These are phyloP conservation scores for Rhaphigaster nebulosa DNA, from an alignment of 2,888 invertebrate species.

Conservation along the genomic window DNA sequence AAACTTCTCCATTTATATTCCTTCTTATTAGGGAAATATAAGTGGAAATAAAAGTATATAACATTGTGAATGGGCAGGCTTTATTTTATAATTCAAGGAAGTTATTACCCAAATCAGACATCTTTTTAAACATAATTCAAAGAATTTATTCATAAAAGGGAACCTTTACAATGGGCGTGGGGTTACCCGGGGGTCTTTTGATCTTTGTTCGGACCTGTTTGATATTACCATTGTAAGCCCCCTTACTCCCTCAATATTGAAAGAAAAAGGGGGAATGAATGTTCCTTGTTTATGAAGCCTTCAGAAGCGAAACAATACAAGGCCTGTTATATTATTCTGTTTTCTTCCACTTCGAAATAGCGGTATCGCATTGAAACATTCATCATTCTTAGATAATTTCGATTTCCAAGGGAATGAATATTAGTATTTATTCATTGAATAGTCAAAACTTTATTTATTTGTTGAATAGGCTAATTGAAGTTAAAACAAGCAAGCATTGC, in stretches of 20 bases:
- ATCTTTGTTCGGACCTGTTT: slow-evolving; percentile 20
- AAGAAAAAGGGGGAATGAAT: slow-evolving; percentile 20
- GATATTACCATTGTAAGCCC: slow-evolving; percentile 15
- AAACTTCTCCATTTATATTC: background rate
- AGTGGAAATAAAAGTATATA: background rate
- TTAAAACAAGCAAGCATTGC: too few species aligned
- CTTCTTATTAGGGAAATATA: background rate
- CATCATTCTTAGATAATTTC: background rate
- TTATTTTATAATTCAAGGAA: background rate
- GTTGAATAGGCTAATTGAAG: too few species aligned
- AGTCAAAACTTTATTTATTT: background rate
- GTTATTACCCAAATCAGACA: background rate
- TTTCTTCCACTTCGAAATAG: background rate
- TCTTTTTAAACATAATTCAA: background rate
- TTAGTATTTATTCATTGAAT: too few species aligned
- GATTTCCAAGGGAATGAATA: background rate
- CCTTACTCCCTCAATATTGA: background rate
- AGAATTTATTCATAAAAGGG: background rate
- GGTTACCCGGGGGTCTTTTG: background rate
- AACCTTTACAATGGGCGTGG: background rate
- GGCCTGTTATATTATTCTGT: background rate
- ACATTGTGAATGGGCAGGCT: background rate
- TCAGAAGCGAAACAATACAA: slow-evolving; percentile 11
- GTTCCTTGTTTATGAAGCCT: slow-evolving; percentile 10
- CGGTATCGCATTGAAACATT: background rate